Percentiles rank a stretch among this genome's conserved stretches.
phyloP scores from a whole-genome alignment of 2,888 invertebrate genomes.

The Diarsia mendica region DNA sequence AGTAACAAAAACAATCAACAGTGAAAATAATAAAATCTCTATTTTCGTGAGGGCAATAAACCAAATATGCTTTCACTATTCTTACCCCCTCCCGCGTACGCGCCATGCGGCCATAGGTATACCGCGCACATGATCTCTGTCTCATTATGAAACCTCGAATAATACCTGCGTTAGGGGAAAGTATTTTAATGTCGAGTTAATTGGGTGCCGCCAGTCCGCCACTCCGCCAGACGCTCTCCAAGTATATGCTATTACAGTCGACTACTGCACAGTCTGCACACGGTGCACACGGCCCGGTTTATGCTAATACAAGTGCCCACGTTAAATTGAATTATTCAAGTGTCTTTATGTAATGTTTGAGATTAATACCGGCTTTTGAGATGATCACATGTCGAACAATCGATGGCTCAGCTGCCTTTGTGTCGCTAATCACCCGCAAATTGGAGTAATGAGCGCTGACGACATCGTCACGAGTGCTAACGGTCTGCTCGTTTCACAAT shows the following conservation, averaged over 20 bases:
- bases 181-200: slow-evolving; percentile 78
- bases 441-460: slow-evolving; percentile 75
- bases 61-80: slow-evolving; percentile 75
- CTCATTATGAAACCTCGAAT: slow-evolving; percentile 76
- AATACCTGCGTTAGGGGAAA: slow-evolving; percentile 79
- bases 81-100: slow-evolving; percentile 57
- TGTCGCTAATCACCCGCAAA: slow-evolving; percentile 76
- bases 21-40: slow-evolving; percentile 63
- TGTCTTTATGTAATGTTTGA: slow-evolving; percentile 60
- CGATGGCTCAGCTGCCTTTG: slow-evolving; percentile 70
- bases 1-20: slow-evolving; percentile 43
- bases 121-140: slow-evolving; percentile 71
- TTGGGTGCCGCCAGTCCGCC: slow-evolving; percentile 66
- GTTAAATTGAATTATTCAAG: slow-evolving; percentile 70
- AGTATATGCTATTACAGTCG: slow-evolving; percentile 73
- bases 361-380: slow-evolving; percentile 52
- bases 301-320: slow-evolving; percentile 72
- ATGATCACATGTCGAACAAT: slow-evolving; percentile 61
- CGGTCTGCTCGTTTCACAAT: slow-evolving; percentile 74
- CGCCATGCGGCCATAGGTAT: too few species aligned
- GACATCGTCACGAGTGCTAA: slow-evolving; percentile 67
- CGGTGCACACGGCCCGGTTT: slow-evolving; percentile 59
- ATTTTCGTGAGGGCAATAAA: slow-evolving; percentile 70
- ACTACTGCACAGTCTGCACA: slow-evolving; percentile 55
- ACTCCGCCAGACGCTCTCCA: slow-evolving; percentile 69